phyloP scores from a whole-genome alignment of 2,113 vertebrate genomes.

The Acrocephalus kingi region DNA sequence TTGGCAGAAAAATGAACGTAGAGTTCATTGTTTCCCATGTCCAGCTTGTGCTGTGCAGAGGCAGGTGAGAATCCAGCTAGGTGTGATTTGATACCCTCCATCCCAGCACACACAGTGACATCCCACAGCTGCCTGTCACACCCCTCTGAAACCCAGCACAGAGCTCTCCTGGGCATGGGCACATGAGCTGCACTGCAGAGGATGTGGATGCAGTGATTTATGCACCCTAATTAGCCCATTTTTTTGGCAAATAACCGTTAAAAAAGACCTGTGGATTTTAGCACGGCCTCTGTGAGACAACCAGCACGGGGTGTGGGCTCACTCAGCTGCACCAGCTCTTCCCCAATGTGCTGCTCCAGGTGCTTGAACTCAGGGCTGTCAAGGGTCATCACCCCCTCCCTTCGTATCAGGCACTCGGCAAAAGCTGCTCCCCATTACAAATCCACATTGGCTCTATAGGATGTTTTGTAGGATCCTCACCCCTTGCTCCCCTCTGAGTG shows the following conservation, averaged over 20 bases:
- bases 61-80: background rate
- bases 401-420: background rate
- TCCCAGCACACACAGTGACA: accelerated
- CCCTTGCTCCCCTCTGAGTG: background rate
- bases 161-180: background rate
- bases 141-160: background rate
- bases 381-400: accelerated
- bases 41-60: background rate
- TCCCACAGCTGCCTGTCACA: background rate
- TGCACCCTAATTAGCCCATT: background rate
- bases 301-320: background rate
- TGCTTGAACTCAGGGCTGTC: background rate
- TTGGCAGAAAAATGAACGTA: background rate
- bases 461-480: background rate
- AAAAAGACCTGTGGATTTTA: background rate
- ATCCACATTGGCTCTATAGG: accelerated
- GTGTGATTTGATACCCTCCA: background rate
- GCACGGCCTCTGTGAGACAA: background rate
- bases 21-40: background rate
- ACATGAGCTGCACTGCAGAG: background rate
- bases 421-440: background rate
- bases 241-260: background rate
- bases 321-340: background rate
- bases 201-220: background rate
- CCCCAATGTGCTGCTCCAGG: background rate